Conservation (phyloP, 2,797 vertebrate species). For the Pteronotus mesoamericanus region DNA sequence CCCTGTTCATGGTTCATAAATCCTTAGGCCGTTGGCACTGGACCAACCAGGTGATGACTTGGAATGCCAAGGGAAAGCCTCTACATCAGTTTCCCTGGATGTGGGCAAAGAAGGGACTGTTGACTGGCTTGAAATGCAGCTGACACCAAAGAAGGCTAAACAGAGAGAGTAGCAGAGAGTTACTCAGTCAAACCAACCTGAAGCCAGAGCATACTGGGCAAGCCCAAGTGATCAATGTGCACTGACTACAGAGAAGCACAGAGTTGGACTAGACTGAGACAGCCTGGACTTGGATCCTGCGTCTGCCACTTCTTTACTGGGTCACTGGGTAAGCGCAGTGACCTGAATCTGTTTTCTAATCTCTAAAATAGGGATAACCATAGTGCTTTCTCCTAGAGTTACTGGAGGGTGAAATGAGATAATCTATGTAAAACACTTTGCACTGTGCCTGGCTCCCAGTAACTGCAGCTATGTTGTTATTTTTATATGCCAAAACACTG, state of each 20-base stretch:
- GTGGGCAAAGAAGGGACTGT: neutral
- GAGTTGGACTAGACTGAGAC: neutral
- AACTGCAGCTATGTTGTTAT: fast-evolving
- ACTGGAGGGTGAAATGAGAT: neutral
- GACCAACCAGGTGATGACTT: neutral
- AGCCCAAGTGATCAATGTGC: neutral
- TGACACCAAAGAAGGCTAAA: neutral
- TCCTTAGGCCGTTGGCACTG: neutral
- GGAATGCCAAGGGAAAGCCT: neutral
- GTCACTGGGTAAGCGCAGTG: neutral
- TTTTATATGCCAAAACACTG: neutral
- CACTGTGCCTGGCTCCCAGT: neutral
- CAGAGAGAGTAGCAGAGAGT: neutral
- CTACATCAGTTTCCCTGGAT: neutral
- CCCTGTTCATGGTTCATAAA: neutral
- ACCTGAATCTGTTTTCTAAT: neutral
- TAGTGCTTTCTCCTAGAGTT: neutral
- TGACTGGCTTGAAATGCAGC: neutral
- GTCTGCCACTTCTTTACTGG: neutral
- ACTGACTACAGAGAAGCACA: no score
- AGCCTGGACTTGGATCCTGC: neutral
- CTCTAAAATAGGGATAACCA: neutral
- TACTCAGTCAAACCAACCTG: neutral
- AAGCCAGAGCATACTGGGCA: neutral
- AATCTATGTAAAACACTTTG: neutral